Base-by-base conservation (phyloP, 2,888 invertebrate genomes). In the Chromoteleia sp. region DNA sequence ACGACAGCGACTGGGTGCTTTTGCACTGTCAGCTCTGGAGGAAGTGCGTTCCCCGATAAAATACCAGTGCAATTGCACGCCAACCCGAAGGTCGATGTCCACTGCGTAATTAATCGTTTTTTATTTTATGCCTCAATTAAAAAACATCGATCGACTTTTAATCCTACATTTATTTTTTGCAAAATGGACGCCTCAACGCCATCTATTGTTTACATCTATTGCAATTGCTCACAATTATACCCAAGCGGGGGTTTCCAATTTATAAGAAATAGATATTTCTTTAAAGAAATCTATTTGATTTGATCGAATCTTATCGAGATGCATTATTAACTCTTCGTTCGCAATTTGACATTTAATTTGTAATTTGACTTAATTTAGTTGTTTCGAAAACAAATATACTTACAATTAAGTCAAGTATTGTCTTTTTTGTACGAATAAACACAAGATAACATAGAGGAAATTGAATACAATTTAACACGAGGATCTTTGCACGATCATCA, bases 41-140 rank as follows among this genome's bases (percentile, higher is more conserved):
- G 29, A 59, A 59, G 59, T 41, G 19, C 56, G 29, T 2, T 48
- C 50, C 8, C 50, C n/a, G 63, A 63, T 30, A 43, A 63, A 63
- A 7, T 25, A 2, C 14, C n/a, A 50, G 63, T 63, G 36, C 63
- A 48, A 50, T 14, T 50, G 33, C 21, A 36, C 43, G 17, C 30
- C 19, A 36, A 50, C 3, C 8, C 33, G 63, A 63, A 63, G 63
- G 63, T 63, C 63, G 50, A 63, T 15, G 63, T 48, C 63, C 50
- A 63, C 48, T 50, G 45, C 33, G 45, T 33, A 61, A 45, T 33
- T 48, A 61, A 61, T 61, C 48, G 15, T 12, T 48, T 48, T 61
- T 61, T 17, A 43, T 10, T 29, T 59, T 29, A 59, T 30, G 25
- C 58, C 14, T 21, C 58, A 29, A 59, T 59, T 59, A 59, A 43